Base-by-base conservation (phyloP, 2,797 vertebrate species). In the Bovichtus variegatus region DNA sequence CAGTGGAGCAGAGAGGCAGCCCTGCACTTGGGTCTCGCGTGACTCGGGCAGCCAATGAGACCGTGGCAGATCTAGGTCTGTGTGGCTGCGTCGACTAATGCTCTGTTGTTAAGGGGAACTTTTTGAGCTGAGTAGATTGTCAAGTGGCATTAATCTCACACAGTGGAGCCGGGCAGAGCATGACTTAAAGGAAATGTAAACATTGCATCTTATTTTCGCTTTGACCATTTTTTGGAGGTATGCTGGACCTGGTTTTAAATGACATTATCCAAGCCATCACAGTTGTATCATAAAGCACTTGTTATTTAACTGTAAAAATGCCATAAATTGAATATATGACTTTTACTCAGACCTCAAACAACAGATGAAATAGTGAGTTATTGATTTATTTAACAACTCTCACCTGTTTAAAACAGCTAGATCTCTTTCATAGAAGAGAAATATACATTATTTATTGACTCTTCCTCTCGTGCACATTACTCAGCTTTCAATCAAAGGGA, bases 51-150 rank as follows among this genome's bases (percentile, higher is more conserved):
- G 83, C 94, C 94, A 95, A 94, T 94, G 89, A 81, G 85, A 84
- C 76, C 75, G 25, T 60, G 67, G 91, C 89, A 88, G 83, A 92
- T 92, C 91, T 91, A 84, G 90, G 91, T 91, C 90, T 91, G 85
- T 89, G 80, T 89, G 86, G 78, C 92, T 87, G 91, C 81, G 87
- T 90, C 87, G 83, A 76, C 92, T 93, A 93, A 92, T 89, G 71
- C 88, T 80, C 91, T 95, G 94, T 95, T 94, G 94, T 95, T 93
- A 88, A 89, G 89, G 90, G 91, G 87, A 85, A 93, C 89, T 86
- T 92, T 41, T 89, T 85, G 89, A 92, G 89, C 84, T 66, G 85
- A 91, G 78, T 93, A 82, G 80, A 92, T 93, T 91, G 91, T 92
- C 90, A 86, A 85, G 69, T 89, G 83, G 88, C 83, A 88, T 94